These are phyloP conservation scores for Geopemphigus sp. DNA, from an alignment of 1,140 invertebrate species.

Conservation along the genomic window DNA sequence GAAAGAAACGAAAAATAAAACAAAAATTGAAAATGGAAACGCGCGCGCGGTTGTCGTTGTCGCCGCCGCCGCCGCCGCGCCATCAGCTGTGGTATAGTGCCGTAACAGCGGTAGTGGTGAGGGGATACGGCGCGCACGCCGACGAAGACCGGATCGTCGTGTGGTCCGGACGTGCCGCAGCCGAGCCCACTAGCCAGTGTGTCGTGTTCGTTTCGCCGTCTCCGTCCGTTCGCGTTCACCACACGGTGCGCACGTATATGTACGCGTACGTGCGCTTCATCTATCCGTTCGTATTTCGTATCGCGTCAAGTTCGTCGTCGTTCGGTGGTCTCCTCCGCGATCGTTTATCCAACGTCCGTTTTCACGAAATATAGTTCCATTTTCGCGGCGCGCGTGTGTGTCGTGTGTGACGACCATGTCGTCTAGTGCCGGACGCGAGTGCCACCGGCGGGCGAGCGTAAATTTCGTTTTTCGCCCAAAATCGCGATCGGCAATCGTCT, in stretches of 20 bases:
- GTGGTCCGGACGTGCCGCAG: constrained; percentile 34
- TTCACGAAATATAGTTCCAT: too few species aligned
- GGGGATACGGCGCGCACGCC: constrained; percentile 42
- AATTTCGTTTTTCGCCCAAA: too few species aligned
- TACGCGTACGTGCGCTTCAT: background rate
- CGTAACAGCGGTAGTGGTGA: constrained; percentile 35
- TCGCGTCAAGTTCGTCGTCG: background rate
- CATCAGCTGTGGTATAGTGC: too few species aligned
- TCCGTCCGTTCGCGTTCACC: constrained; percentile 1
- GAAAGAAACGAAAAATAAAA: too few species aligned
- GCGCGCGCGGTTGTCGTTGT: constrained; percentile 17
- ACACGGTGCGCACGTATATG: background rate
- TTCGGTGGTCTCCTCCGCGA: too few species aligned
- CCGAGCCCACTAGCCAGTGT: constrained; percentile 37
- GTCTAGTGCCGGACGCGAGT: too few species aligned
- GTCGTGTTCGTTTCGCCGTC: constrained; percentile 42
- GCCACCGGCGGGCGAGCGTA: too few species aligned
- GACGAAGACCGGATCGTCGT: constrained; percentile 39
- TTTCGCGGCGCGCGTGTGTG: background rate
- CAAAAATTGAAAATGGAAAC: constrained; percentile 23
- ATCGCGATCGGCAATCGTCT: too few species aligned
- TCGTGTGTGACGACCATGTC: background rate
- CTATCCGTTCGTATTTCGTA: background rate
- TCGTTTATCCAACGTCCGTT: too few species aligned
- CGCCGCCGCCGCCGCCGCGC: background rate